Percentiles rank a stretch among this genome's conserved stretches.
Conservation (phyloP, 1,140 invertebrate genomes). For the Drosophila saltans region DNA sequence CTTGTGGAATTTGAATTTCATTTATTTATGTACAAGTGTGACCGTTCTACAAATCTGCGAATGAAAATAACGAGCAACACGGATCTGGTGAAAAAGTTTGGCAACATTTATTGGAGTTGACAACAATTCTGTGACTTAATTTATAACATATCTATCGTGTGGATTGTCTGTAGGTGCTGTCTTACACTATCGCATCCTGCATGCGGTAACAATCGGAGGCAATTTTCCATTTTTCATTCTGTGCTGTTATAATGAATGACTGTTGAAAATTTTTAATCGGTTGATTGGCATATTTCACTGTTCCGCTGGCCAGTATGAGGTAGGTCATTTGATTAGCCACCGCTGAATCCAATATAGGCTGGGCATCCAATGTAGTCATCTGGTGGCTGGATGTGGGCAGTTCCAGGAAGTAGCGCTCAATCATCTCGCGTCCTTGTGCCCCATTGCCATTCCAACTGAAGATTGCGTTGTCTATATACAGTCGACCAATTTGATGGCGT, state of each 20-base stretch:
- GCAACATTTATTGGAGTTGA: background rate
- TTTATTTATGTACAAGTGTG: background rate
- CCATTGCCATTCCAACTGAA: slow-evolving; percentile 95
- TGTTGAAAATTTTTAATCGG: slow-evolving; percentile 88
- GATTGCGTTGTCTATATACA: slow-evolving; percentile 91
- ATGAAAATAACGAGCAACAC: background rate
- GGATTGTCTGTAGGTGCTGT: background rate
- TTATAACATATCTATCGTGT: background rate
- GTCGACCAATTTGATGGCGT: slow-evolving; percentile 89
- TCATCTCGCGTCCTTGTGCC: slow-evolving; percentile 88
- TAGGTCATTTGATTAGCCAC: slow-evolving; percentile 88
- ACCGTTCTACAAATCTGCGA: background rate
- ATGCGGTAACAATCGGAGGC: slow-evolving; percentile 92
- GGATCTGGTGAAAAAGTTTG: background rate
- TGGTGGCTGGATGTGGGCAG: slow-evolving; percentile 89
- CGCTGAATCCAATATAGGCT: slow-evolving; percentile 89
- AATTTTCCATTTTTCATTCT: slow-evolving; percentile 94
- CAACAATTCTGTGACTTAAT: background rate
- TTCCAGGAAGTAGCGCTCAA: slow-evolving; percentile 91
- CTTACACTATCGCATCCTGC: slow-evolving; percentile 84
- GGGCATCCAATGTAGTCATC: slow-evolving; percentile 89
- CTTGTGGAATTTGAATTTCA: background rate
- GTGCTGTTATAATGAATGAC: slow-evolving; percentile 91
- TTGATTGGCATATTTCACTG: slow-evolving; percentile 87
- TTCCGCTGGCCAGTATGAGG: slow-evolving; percentile 89